Base-by-base conservation (phyloP, 2,888 invertebrate species). In the Microdon myrmicae region DNA sequence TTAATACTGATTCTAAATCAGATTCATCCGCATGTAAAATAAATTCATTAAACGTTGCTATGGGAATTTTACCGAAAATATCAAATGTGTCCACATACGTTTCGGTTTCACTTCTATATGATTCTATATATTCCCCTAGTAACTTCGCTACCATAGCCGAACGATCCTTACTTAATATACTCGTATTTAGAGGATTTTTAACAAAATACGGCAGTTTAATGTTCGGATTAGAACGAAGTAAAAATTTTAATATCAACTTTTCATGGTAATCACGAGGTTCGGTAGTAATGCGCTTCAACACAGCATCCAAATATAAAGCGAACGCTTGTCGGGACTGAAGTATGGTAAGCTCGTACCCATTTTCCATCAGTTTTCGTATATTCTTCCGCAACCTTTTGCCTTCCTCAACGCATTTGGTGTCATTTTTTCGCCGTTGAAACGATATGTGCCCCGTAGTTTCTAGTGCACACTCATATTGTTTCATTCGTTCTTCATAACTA, bases 61-160 rank as follows among this genome's bases (percentile, higher is more conserved):
- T 82, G 26, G 80, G 78, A 66, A 80, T 79, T 76, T 79, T 79
- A 2, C 76, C 86, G 38, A 86, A 85, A 61, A 84, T 82, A 71
- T 90, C 90, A 58, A 86, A 86, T 44, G 87, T 84, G 76, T 90
- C 89, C 2, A 87, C 83, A 74, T 87, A 90, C 16, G 89, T 80
- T 71, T 92, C 92, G 0, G 92, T 92, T 79, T 92, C 92, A 45
- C 88, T 83, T 75, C 89, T 90, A 80, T 92, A 93, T 72, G 89
- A 82, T 80, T 90, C 90, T 39, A 93, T 83, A 79, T 92, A 93
- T 78, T 93, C 92, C 74, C 90, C 90, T 39, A 77, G 82, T 71
- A 92, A 87, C 78, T 92, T 93, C 1, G 92, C 90, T 39, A 92
- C 87, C 70, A 92, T 87, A 1, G 92, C 92, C 56, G 91, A 89